Percentiles rank a stretch among this genome's conserved stretches.
Conservation (phyloP, 64 coral and sea anemone genomes). For the Porites australiensis region DNA sequence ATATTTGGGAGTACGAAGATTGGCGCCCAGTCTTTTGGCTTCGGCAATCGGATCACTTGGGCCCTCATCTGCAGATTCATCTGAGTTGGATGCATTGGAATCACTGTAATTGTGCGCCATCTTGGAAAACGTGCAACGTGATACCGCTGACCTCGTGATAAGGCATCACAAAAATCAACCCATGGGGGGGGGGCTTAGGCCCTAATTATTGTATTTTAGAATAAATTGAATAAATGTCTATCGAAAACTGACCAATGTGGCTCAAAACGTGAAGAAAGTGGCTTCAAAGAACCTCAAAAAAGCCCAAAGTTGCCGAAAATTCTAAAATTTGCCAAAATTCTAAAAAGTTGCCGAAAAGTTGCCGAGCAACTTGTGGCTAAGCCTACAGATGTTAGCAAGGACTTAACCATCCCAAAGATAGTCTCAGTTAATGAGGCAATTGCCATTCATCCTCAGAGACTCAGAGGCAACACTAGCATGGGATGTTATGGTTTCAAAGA, state of each 20-base stretch:
- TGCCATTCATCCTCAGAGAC: slow-evolving; percentile 3
- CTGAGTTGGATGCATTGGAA: slow-evolving; percentile 58
- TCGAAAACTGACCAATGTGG: too few species aligned
- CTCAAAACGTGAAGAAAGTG: too few species aligned
- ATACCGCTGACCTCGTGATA: too few species aligned
- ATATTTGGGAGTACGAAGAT: slow-evolving; percentile 8
- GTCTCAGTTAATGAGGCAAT: neutral
- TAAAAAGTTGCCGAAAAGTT: too few species aligned
- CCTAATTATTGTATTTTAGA: too few species aligned
- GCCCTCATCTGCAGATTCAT: slow-evolving; percentile 41
- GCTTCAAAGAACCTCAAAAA: too few species aligned
- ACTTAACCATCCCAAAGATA: slow-evolving; percentile 11
- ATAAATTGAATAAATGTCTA: too few species aligned
- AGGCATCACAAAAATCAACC: too few species aligned
- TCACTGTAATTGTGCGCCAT: slow-evolving; percentile 62
- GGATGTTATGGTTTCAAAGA: slow-evolving; percentile 2
- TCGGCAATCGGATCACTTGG: slow-evolving; percentile 52
- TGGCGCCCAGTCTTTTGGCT: slow-evolving; percentile 65
- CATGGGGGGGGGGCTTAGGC: too few species aligned
- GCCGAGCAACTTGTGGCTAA: too few species aligned
- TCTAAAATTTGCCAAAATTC: too few species aligned
- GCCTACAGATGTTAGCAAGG: slow-evolving; percentile 9
- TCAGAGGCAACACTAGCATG: slow-evolving; percentile 11
- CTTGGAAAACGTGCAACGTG: slow-evolving; percentile 53
- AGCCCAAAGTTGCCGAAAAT: too few species aligned